Evolutionary conservation across 2,888 invertebrate genomes (phyloP), one percentile per base, ranked within the genome.

Genomic region (Dynastes hyllus): DNA sequence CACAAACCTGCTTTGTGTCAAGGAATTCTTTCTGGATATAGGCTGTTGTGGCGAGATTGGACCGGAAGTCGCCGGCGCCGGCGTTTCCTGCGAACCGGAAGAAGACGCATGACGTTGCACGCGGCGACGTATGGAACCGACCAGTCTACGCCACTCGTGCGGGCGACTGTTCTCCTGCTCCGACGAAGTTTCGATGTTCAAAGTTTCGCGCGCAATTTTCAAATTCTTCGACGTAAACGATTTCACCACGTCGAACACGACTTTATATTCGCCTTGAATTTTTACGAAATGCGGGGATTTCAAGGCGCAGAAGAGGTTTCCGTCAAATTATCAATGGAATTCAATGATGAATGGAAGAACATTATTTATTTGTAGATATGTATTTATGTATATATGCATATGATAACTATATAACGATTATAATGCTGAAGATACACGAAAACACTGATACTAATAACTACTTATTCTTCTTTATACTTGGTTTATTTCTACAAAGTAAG

Each of bases 131-230:
- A 90, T 89, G 40, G 90, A 90, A 69, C 90, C 90, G 78, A 90
- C 89, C 83, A 90, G 86, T 82, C 86, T 87, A 77, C 87, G 85
- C 89, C 89, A 90, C 87, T 90, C 90, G 84, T 88, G 84, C 79
- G 81, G 81, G 50, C 81, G 79, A 75, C 77, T 76, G 22, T 78
- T 77, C 80, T 78, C 77, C 83, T 84, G 71, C 82, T 80, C 80
- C 83, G 77, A 78, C 65, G 45, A 66, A 37, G 32, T 37, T 79
- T 88, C 87, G 85, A 87, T 87, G 84, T 84, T 88, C 82, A 86
- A 84, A 84, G 85, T 84, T 86, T 88, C 88, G 50, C 87, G 86
- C 76, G 87, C 87, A 80, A 88, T 88, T 83, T 88, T 88, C 75
- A 83, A 77, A 83, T 82, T 77, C 82, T 86, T 87, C 77, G 86